Base-by-base conservation (phyloP, 2,113 vertebrate genomes). In the Syngnathus typhle region DNA sequence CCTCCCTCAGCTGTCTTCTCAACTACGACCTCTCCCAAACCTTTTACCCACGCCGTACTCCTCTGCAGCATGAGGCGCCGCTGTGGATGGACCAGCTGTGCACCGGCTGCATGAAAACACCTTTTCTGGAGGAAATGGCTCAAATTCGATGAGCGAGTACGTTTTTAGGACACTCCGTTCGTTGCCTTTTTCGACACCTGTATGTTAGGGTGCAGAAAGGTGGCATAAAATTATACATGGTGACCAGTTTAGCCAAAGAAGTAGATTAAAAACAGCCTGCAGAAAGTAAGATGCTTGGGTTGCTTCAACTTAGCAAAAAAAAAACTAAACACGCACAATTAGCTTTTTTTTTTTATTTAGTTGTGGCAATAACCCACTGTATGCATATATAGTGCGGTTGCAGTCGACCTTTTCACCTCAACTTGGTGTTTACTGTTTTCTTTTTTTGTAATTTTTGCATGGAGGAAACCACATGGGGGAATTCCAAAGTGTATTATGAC, bases 51-150 rank as follows among this genome's bases (percentile, higher is more conserved):
- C 91, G 93, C 1, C 91, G 93, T 51, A 92, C 92, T 0, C 93
- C 92, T 4, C 84, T 94, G 75, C 93, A 94, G 80, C 93, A 94
- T 7, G 93, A 94, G 78, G 91, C 92, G 0, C 93, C 93, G 0
- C 89, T 94, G 64, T 94, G 93, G 93, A 92, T 94, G 92, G 92
- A 94, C 74, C 93, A 94, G 78, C 93, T 94, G 0, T 94, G 93
- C 85, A 94, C 92, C 0, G 93, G 93, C 76, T 94, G 92, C 87
- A 88, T 91, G 91, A 93, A 93, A 75, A 93, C 91, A 0, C 93
- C 93, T 2, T 89, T 89, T 60, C 77, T 92, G 73, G 93, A 93
- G 21, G 91, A 93, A 59, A 93, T 93, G 91, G 88, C 93, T 18
- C 88, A 88, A 67, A 93, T 94, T 60, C 89, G 92, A 82, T 94